These are phyloP conservation scores for Dasypolia templi DNA, from an alignment of 2,888 invertebrate genomes.

Conservation along the genomic window DNA sequence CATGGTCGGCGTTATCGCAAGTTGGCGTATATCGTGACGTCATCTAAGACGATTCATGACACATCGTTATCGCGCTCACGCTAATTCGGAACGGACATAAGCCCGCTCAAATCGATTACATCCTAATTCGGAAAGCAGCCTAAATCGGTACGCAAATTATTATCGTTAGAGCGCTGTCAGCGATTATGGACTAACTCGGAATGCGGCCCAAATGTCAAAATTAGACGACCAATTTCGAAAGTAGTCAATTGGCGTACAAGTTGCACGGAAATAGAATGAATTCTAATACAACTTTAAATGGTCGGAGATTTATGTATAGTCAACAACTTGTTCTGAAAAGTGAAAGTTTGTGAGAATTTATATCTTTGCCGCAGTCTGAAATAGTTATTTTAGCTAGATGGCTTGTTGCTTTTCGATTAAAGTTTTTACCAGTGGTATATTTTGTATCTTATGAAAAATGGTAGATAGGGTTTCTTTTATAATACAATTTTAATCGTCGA, in stretches of 20 bases:
- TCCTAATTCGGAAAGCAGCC: no score
- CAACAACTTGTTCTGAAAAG: conserved; percentile 67
- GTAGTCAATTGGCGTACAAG: neutral
- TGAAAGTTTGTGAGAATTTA: conserved; percentile 72
- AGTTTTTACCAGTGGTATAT: conserved; percentile 42
- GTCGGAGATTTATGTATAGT: conserved; percentile 32
- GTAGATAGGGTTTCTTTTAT: conserved; percentile 49
- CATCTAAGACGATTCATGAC: no score
- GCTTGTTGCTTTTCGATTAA: conserved; percentile 56
- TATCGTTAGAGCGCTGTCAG: no score
- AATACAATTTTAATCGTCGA: conserved; percentile 7
- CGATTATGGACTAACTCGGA: no score
- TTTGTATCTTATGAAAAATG: conserved; percentile 57
- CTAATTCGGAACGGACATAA: no score
- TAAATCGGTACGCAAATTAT: no score
- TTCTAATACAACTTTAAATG: conserved; percentile 11
- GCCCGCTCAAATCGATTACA: no score
- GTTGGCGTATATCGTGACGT: no score
- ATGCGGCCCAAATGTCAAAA: conserved; percentile 4
- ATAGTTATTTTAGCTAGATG: conserved; percentile 67
- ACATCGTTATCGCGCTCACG: no score
- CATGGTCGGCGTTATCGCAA: no score
- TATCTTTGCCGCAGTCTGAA: conserved; percentile 56
- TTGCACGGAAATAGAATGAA: neutral
- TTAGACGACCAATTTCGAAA: conserved; percentile 21